A percentile compares a stretch with the other conserved stretches of the same genome.
Conservation (phyloP, 1,140 invertebrate genomes). For the Gonioctena quinquepunctata region DNA sequence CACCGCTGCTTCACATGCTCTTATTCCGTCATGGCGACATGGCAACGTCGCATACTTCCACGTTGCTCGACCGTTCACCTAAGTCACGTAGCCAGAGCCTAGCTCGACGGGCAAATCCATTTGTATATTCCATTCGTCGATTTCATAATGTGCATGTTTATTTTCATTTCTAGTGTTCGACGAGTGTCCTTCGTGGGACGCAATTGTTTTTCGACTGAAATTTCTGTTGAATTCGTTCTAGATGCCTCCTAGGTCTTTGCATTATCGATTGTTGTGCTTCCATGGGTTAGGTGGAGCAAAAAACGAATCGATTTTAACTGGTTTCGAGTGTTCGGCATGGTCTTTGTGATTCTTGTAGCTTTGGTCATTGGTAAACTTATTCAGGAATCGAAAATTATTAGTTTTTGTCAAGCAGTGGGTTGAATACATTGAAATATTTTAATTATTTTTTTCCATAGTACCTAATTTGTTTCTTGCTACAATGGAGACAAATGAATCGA, state of each 20-base stretch:
- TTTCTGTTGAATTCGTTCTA: neutral
- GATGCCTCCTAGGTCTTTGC: neutral
- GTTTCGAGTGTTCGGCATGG: neutral
- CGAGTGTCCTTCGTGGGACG: neutral
- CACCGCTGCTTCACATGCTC: neutral
- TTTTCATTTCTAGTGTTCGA: neutral
- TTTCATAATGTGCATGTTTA: neutral
- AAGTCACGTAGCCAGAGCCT: conserved; percentile 26
- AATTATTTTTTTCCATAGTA: too few species aligned
- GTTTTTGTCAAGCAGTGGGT: too few species aligned
- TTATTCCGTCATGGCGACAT: neutral
- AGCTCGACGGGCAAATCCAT: neutral
- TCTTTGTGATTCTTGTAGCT: neutral
- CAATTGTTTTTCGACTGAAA: neutral
- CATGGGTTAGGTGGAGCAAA: neutral
- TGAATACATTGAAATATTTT: too few species aligned
- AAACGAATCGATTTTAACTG: neutral
- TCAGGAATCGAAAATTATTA: too few species aligned
- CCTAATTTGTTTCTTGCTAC: too few species aligned
- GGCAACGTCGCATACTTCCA: neutral
- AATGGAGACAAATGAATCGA: too few species aligned
- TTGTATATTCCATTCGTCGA: neutral
- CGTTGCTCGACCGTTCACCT: conserved; percentile 24
- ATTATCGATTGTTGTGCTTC: neutral
- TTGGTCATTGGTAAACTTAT: too few species aligned